Evolutionary conservation across 2,797 vertebrate genomes (phyloP), one percentile per base, ranked within the genome.

Genomic region (Alfaro cultratus): DNA sequence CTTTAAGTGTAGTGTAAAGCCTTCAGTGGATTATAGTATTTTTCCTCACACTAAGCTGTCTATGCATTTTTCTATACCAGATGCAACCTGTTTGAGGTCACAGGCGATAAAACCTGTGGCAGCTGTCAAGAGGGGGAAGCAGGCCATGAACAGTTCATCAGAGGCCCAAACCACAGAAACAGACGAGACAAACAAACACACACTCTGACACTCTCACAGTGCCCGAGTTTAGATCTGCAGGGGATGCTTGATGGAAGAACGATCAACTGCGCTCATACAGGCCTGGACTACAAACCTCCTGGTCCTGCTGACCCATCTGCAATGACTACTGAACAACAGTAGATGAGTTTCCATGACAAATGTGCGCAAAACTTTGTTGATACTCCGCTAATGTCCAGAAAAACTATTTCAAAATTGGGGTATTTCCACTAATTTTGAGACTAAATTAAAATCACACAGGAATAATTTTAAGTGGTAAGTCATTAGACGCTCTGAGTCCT

Each of bases 1-100:
- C 26, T 55, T 34, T 53, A 55, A 75, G 6, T 15, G 10, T 68
- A 47, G 16, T 76, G 46, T 57, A n/a, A 26, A 74, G 72, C 36
- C 26, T 39, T 16, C 15, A 4, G 21, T 45, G 39, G 71, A 82
- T 82, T 74, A 74, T 39, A 21, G 39, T 23, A 36, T 36, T 29
- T 34, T 34, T 18, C 47, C 26, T 53, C n/a, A 16, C 9, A 18
- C 60, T 64, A 73, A 81, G 55, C 45, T 45, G 51, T 74, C 29
- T 64, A 51, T 75, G 55, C 53, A 67, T 51, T 47, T 67, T 46
- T 36, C 57, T 31, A 62, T 31, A 75, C 9, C 29, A 47, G 57
- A 34, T n/a, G 15, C 34, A 77, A 39, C 62, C 62, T 49, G 18
- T 7, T 67, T 62, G 6, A n/a, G 75, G 73, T 75, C 73, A 57